phyloP scores from a whole-genome alignment of 2,113 vertebrate species.

The Verasper variegatus region DNA sequence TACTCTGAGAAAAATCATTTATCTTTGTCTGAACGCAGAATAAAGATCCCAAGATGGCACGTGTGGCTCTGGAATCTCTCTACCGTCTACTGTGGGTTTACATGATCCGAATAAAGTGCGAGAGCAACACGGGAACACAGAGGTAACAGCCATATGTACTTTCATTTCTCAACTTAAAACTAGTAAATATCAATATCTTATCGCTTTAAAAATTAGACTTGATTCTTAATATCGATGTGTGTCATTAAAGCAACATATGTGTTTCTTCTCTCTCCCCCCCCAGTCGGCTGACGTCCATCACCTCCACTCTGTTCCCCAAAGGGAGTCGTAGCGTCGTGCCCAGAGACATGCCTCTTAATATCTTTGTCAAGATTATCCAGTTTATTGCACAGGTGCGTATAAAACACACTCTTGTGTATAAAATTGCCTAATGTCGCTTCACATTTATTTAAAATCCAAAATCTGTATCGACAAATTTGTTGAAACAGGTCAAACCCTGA shows the following conservation, averaged over 20 bases:
- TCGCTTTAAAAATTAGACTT: neutral
- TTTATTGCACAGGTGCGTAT: slow-evolving; percentile 95
- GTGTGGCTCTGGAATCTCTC: slow-evolving; percentile 97
- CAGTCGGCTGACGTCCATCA: slow-evolving; percentile 96
- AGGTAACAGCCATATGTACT: slow-evolving; percentile 82
- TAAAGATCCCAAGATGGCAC: slow-evolving; percentile 98
- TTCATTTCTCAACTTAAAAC: neutral
- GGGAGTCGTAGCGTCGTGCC: slow-evolving; percentile 97
- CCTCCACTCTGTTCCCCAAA: slow-evolving; percentile 97
- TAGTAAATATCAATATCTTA: neutral
- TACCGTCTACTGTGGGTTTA: slow-evolving; percentile 99
- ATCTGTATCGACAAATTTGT: neutral
- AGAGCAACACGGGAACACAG: slow-evolving; percentile 98
- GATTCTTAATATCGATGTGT: no score
- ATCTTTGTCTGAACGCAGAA: slow-evolving; percentile 82
- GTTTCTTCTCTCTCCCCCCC: slow-evolving; percentile 24
- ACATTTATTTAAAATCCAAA: neutral
- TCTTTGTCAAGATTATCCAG: slow-evolving; percentile 99
- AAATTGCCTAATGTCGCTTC: neutral
- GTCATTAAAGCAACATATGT: neutral
- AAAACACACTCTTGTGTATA: neutral
- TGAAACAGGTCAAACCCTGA: slow-evolving; percentile 22
- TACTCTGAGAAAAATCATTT: neutral
- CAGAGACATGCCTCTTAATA: slow-evolving; percentile 98
- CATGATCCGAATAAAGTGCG: slow-evolving; percentile 99